Base-by-base conservation (phyloP, 2,888 invertebrate genomes). In the Stratiomys singularior region DNA sequence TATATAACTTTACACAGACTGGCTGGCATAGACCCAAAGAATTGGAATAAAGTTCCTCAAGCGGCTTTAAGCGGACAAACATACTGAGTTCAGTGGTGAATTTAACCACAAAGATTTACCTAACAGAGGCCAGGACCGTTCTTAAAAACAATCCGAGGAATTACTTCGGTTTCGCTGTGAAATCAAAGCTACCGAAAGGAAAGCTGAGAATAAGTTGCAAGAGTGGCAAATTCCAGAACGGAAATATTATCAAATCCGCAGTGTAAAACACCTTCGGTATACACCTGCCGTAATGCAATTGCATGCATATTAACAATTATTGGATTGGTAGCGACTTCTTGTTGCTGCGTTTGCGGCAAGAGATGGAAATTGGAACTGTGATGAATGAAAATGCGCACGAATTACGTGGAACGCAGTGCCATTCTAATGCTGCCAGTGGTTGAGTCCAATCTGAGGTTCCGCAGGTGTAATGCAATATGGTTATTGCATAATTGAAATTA, bases 401-500 rank as follows among this genome's bases (percentile, higher is more conserved):
- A 44, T 58, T 15, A 44, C 52, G 18, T 23, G 18, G n/a, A 58
- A 58, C 18, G 21, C 30, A 37, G 25, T 58, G 74, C 74, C 37
- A 37, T 58, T 58, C 58, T 30, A 58, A 58, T 15, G 72, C 56
- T 56, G 9, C 18, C 23, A 21, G 5, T 56, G 37, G 25, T 25
- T 69, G 28, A 37, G 9, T 58, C 23, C 13, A 58, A 37, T 1
- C 58, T 72, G 52, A 52, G 37, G 58, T 74, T 60, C 37, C 30
- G 13, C 58, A 52, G 58, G 37, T 58, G 60, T 27, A 74, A 74
- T 74, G 37, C 69, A 30, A 69, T 47, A 69, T n/a, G 37, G 37
- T 60, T 60, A 74, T 74, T 74, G 74, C 74, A 74, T 74, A 74
- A 74, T 74, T 74, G 58, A 74, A 74, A 74, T 74, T 74, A 74